These are phyloP conservation scores for Chrysina gloriosa DNA, from an alignment of 2,888 invertebrate species.

Conservation along the genomic window DNA sequence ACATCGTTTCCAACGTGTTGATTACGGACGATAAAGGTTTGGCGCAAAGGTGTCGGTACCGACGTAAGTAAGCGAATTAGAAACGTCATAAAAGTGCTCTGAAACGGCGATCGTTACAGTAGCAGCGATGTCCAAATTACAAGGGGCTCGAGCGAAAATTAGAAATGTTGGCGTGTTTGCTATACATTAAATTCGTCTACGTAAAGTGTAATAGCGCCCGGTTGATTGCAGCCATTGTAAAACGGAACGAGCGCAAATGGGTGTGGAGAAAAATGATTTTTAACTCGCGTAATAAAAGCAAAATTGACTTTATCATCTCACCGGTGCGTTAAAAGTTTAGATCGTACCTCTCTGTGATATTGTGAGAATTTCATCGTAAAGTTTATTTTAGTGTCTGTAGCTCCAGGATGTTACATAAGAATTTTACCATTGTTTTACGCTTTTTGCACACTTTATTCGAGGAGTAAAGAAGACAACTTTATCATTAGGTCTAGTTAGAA, in stretches of 20 bases:
- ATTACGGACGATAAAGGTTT: neutral
- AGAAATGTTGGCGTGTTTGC: neutral
- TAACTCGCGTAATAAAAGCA: too few species aligned
- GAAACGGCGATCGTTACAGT: neutral
- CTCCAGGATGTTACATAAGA: too few species aligned
- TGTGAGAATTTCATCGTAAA: too few species aligned
- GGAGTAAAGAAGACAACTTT: too few species aligned
- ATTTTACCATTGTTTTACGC: too few species aligned
- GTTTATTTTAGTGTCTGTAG: too few species aligned
- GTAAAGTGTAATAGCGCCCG: neutral
- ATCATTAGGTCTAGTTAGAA: too few species aligned
- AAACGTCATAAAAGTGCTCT: neutral
- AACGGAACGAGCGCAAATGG: neutral
- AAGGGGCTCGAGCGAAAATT: neutral
- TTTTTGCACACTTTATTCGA: too few species aligned
- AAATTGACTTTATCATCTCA: too few species aligned
- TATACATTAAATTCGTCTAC: neutral
- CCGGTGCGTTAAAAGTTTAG: too few species aligned
- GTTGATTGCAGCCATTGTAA: neutral
- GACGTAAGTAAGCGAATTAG: neutral
- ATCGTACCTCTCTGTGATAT: too few species aligned
- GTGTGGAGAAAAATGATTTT: too few species aligned
- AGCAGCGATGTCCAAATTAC: neutral
- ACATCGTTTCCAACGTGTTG: constrained; percentile 1
- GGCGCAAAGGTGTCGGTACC: neutral